Conservation (phyloP, 1,140 invertebrate species). For the Tetragnatha versicolor region DNA sequence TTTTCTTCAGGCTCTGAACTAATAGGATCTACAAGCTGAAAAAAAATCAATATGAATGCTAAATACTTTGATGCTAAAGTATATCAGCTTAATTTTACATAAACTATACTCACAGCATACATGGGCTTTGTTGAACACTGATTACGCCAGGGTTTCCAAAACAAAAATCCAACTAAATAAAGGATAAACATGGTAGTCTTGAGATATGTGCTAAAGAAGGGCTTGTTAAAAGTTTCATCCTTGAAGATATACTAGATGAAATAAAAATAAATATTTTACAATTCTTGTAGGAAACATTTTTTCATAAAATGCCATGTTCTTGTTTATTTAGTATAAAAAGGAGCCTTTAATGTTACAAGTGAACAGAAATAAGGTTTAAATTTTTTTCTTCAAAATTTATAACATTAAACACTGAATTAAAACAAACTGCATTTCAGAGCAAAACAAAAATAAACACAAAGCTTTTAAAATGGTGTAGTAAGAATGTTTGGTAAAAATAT, state of each 20-base stretch:
- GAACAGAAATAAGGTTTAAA: too few species aligned
- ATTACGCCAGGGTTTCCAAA: slow-evolving; percentile 83
- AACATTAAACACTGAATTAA: too few species aligned
- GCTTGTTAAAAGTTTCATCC: slow-evolving; percentile 80
- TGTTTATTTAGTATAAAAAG: too few species aligned
- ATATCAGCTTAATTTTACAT: too few species aligned
- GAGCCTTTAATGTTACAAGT: too few species aligned
- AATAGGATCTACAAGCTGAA: slow-evolving; percentile 35
- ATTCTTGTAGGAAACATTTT: not conserved
- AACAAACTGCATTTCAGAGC: too few species aligned
- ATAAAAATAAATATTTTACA: slow-evolving; percentile 38
- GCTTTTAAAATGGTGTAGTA: too few species aligned
- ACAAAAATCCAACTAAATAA: slow-evolving; percentile 81
- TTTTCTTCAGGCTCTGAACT: slow-evolving; percentile 33
- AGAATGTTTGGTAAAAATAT: too few species aligned
- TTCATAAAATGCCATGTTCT: too few species aligned
- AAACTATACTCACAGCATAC: slow-evolving; percentile 69
- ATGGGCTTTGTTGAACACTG: slow-evolving; percentile 73
- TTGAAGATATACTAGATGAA: slow-evolving; percentile 80
- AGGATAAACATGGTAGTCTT: slow-evolving; percentile 88
- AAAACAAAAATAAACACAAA: too few species aligned
- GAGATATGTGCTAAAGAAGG: slow-evolving; percentile 87
- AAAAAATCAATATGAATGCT: not conserved
- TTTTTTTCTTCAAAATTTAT: too few species aligned
- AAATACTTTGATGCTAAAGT: too few species aligned